Evolutionary conservation across 1,140 invertebrate species (phyloP), one percentile per base, ranked within the genome.

Genomic region (Achroia grisella): DNA sequence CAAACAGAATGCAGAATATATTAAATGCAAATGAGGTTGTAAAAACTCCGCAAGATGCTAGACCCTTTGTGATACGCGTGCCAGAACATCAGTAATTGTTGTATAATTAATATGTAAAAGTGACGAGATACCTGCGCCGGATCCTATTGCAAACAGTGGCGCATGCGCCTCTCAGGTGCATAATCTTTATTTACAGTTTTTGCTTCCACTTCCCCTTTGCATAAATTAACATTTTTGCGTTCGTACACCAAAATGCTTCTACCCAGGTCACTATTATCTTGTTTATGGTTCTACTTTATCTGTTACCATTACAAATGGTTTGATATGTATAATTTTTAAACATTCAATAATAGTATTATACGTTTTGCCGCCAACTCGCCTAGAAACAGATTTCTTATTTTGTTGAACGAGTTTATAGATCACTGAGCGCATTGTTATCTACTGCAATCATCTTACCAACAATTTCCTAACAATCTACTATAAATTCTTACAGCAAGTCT

Each of bases 171-270:
- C 52, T 80, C 72, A 82, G 76, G 76, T 84, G 80, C 66, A 75
- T 81, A 77, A 80, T 74, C 80, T 81, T 79, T 81, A 73, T 84
- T 81, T 77, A 64, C 56, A 60, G 64, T 77, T 79, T 81, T 78
- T 66, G 70, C 71, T 62, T 57, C 65, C 48, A 64, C 76, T 84
- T 84, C 77, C 80, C 77, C 80, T 80, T 84, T 80, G 77, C 72
- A 81, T 84, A 81, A 68, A 80, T 82, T 82, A 80, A 64, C 59
- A 69, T 3, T 23, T 69, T 70, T 44, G 66, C 68, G 56, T 67
- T 52, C 61, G 57, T 62, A 44, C 37, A 42, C 50, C 39, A 44
- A 35, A 34, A 51, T 48, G 40, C 35, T 49, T 48, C 52, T 46
- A 44, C 29, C 10, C 42, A 13, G 34, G 23, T 30, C 23, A 33